Evolutionary conservation across 2,888 invertebrate species (phyloP).

Genomic region (Erebia ligea): DNA sequence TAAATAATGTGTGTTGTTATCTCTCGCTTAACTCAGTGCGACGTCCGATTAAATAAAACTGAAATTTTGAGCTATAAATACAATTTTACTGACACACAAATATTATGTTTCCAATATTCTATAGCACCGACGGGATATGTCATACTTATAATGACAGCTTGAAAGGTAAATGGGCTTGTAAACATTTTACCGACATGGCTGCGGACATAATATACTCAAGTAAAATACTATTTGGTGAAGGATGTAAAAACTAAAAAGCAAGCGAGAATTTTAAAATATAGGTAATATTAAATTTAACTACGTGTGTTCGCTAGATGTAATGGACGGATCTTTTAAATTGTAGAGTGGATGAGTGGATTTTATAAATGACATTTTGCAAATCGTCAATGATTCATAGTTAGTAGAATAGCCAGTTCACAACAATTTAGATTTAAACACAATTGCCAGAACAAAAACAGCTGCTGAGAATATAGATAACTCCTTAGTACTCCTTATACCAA

Average conservation of each 20-base stretch:
- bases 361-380: background rate
- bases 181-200: conserved; percentile 31
- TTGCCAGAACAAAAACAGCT: background rate
- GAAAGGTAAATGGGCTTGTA: conserved; percentile 35
- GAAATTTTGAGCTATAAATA: background rate
- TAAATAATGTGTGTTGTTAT: too few relatives aligned
- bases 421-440: background rate
- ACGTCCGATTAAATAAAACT: too few relatives aligned
- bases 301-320: background rate
- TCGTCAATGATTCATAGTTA: background rate
- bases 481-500: background rate
- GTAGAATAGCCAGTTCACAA: background rate
- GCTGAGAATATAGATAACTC: background rate
- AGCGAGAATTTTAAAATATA: background rate
- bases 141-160: conserved; percentile 16
- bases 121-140: background rate
- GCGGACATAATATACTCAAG: conserved; percentile 16
- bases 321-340: background rate
- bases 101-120: background rate
- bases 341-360: background rate
- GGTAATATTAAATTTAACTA: background rate
- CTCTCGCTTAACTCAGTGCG: too few relatives aligned
- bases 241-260: conserved; percentile 7
- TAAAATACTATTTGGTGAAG: conserved; percentile 17
- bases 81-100: background rate